Percentiles rank a stretch among this genome's conserved stretches.
Evolutionary conservation across 2,888 invertebrate genomes (phyloP).

Genomic region (Pecten maximus): DNA sequence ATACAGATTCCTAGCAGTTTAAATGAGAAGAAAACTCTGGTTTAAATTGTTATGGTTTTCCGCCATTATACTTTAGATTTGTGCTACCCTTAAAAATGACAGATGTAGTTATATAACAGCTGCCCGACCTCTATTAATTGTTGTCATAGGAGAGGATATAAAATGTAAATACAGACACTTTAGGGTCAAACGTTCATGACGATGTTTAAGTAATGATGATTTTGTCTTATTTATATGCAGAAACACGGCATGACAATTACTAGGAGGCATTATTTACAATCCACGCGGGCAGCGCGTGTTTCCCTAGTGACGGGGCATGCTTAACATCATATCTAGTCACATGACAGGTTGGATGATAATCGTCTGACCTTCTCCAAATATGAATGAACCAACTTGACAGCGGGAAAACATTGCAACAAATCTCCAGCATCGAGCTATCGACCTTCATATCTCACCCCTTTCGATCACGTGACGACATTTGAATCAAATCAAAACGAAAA

Average conservation of each 20-base stretch:
- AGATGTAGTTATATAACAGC: not conserved
- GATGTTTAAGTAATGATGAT: conserved; percentile 13
- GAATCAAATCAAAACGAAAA: too few species aligned
- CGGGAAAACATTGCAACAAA: too few species aligned
- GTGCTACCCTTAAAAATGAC: not conserved
- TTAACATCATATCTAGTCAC: conserved; percentile 4
- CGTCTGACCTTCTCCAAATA: too few species aligned
- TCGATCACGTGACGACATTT: too few species aligned
- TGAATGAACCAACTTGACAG: too few species aligned
- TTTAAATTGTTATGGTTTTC: too few species aligned
- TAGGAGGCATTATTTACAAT: not conserved
- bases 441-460: too few species aligned
- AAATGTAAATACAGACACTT: not conserved
- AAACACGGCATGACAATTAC: conserved; percentile 24
- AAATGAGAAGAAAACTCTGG: too few species aligned
- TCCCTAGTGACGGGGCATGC: conserved; percentile 26
- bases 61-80: too few species aligned
- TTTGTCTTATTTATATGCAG: conserved; percentile 21
- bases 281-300: not conserved
- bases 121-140: not conserved
- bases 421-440: too few species aligned
- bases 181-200: not conserved
- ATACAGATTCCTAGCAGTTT: too few species aligned
- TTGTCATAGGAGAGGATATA: not conserved
- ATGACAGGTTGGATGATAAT: not conserved